Evolutionary conservation across 2,888 invertebrate species (phyloP), one percentile per base, ranked within the genome.

Genomic region (Archaeoteleia sp.): DNA sequence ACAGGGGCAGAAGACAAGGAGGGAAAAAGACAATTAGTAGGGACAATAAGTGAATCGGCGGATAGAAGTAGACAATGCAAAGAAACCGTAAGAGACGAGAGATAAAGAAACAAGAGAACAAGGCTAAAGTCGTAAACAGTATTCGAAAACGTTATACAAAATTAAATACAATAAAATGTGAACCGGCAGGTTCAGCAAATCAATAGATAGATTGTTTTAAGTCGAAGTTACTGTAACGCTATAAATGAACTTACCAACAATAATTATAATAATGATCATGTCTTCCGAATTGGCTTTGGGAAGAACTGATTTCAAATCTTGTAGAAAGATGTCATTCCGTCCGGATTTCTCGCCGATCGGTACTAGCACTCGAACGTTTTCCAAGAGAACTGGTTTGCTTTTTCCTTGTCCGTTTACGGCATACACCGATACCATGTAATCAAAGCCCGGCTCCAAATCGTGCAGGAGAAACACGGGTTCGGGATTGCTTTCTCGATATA

Each of bases 381-480:
- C 90, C 82, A 94, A 88, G 55, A 92, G 89, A 55, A 93, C 92
- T 1, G 94, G 91, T 54, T 89, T 87, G 70, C 94, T 94, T 71
- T 91, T 89, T 61, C 95, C 95, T 79, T 91, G 90, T 4, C 93
- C 92, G 74, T 95, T 95, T 74, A 93, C 92, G 12, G 95, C 93
- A 82, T 93, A 95, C 20, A 95, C 91, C 70, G 91, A 87, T 71
- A 95, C 89, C 79, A 93, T 92, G 86, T 95, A 95, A 79, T 90
- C 89, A 73, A 90, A 89, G 46, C 93, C 94, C 10, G 94, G 92
- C 58, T 92, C 89, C 61, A 95, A 87, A 71, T 91, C 91, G 79
- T 91, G 91, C 57, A 94, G 87, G 39, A 91, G 88, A 78, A 94
- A 94, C 74, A 90, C 89, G 0, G 94, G 94, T 65, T 87, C 67